Base-by-base conservation (phyloP, 2,113 vertebrate species). In the Mormoops blainvillei region DNA sequence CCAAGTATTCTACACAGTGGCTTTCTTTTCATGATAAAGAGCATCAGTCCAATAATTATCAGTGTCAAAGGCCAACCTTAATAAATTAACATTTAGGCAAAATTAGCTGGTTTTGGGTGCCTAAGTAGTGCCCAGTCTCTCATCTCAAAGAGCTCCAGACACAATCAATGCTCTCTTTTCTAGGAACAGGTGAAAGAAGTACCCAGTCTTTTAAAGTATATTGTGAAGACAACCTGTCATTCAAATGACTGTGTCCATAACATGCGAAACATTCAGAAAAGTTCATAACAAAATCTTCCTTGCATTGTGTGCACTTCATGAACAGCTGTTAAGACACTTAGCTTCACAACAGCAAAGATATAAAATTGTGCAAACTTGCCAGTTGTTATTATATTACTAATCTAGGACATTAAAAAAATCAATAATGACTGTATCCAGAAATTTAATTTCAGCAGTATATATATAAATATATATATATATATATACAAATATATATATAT, bases 231-330 rank as follows among this genome's bases (percentile, higher is more conserved):
- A 85, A n/a, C 18, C 33, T 90, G 54, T 86, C 93, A 89, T 26
- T 96, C 41, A 82, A 91, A 78, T 41, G 20, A 91, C 26, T 31
- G 1, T 89, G 7, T 20, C 16, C 31, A 86, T 83, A 86, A 80
- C 45, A 94, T 83, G n/a, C 38, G 94, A 88, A 96, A 85, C 8
- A 83, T 45, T 81, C 48, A 83, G 81, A 96, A 80, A 48, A 83
- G 36, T 73, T 54, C 36, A 86, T n/a, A 91, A 85, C 3, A 90
- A 94, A 95, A 83, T 4, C 3, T 50, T 84, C 56, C 26, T 92
- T 86, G 68, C 14, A 61, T 4, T 54, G 36, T 31, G 38, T 36
- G 5, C 0, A 48, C 54, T 82, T 87, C 43, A 61, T 28, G 81
- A 2, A 50, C 5, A 78, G 48, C 26, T 70, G 3, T 41, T 90